Base-by-base conservation (phyloP, 2,888 invertebrate genomes). In the Drosophila falleni region DNA sequence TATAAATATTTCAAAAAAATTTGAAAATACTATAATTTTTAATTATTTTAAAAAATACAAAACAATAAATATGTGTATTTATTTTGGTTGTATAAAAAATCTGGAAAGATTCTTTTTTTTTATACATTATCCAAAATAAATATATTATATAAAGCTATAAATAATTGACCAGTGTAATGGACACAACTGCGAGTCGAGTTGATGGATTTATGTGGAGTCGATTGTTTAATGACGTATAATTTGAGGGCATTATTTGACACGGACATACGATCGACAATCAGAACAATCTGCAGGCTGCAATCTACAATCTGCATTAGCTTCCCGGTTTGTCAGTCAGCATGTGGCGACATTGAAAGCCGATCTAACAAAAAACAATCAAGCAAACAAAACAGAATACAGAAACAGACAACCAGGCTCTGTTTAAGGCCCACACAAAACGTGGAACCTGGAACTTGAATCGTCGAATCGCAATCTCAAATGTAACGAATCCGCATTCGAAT, bases 401-500 rank as follows among this genome's bases (percentile, higher is more conserved):
- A 31, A 31, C 31, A 37, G 11, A 35, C 56, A 41, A 35, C 62
- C 15, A n/a, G 35, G 42, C 16, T 23, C 51, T 53, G 39, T 51
- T 70, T 65, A 41, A 62, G 68, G 87, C 81, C 88, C 81, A 82
- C 81, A 82, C 87, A 87, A 78, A 81, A 77, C 64, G 55, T 19
- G 19, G 56, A 37, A 19, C 49, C 33, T n/a, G 44, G 44, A 47
- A 15, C 29, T 2, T 29, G 29, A 8, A 29, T 29, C 33, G 76
- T 72, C 66, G 67, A 74, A 71, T 77, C 61, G 66, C 59, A 47
- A 67, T 58, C 68, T 47, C 54, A 69, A 70, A 61, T 42, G 46
- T 53, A 68, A 67, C 71, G 42, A 54, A 72, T 74, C 63, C 51
- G 85, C 75, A 81, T 72, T 77, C 75, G 74, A 81, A 86, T 86